Evolutionary conservation across 1,140 invertebrate genomes (phyloP).

Genomic region (Drosophila tropicalis): DNA sequence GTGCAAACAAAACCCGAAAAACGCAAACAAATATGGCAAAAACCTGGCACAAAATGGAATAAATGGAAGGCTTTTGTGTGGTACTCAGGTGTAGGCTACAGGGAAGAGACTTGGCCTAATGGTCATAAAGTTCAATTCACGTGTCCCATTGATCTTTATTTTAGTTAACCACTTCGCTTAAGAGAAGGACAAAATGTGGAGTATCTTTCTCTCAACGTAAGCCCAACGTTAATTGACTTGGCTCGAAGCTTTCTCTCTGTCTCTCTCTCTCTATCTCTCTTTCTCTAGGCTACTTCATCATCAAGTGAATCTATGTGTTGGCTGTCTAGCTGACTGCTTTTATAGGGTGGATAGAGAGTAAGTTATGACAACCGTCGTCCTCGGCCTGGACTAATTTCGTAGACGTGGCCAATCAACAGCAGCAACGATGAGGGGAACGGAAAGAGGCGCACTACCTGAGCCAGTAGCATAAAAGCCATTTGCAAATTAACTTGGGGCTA

Average conservation of each 20-base stretch:
- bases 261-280: not conserved
- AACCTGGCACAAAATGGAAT: not conserved
- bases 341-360: slow-evolving; percentile 18
- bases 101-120: slow-evolving; percentile 8
- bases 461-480: slow-evolving; percentile 69
- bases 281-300: slow-evolving; percentile 53
- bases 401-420: slow-evolving; percentile 74
- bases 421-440: slow-evolving; percentile 10
- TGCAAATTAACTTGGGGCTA: slow-evolving; percentile 79
- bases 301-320: slow-evolving; percentile 6
- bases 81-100: slow-evolving; percentile 24
- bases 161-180: not conserved
- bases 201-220: slow-evolving; percentile 52
- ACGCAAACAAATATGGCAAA: slow-evolving; percentile 35
- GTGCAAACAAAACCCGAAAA: not conserved
- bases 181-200: slow-evolving; percentile 16
- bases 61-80: no score
- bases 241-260: slow-evolving; percentile 22
- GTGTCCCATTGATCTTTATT: no score
- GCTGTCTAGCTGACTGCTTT: not conserved
- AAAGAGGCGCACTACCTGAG: slow-evolving; percentile 5
- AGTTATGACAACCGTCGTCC: slow-evolving; percentile 47
- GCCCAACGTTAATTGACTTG: slow-evolving; percentile 67
- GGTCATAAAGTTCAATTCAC: no score
- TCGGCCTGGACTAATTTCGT: slow-evolving; percentile 66